phyloP scores from a whole-genome alignment of 1,140 invertebrate genomes.

The Sesamia nonagrioides region DNA sequence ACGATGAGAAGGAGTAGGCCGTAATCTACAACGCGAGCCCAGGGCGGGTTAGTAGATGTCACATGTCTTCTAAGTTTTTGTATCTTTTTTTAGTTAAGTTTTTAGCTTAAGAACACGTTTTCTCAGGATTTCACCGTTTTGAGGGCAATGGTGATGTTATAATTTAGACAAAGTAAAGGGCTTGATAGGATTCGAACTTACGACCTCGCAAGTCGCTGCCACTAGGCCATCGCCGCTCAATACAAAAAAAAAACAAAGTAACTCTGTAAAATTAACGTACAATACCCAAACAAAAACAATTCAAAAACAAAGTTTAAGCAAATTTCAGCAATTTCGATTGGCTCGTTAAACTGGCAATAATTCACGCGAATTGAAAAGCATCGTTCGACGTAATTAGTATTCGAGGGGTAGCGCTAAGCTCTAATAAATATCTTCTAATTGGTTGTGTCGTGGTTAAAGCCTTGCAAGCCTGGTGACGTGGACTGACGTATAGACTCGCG shows the following conservation, averaged over 20 bases:
- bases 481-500: constrained; percentile 38
- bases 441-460: constrained; percentile 57
- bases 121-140: no score
- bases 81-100: no score
- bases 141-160: no score
- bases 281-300: not conserved
- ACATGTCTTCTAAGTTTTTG: no score
- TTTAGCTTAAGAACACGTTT: no score
- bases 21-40: no score
- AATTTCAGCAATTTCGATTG: not conserved
- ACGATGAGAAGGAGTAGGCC: no score
- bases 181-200: no score
- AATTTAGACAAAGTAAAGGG: no score
- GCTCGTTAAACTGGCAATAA: constrained; percentile 19
- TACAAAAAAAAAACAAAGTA: not conserved
- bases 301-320: not conserved
- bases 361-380: constrained; percentile 8
- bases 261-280: not conserved
- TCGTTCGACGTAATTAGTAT: constrained; percentile 36
- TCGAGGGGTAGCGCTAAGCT: constrained; percentile 38
- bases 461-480: constrained; percentile 38
- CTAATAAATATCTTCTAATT: constrained; percentile 65
- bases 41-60: no score
- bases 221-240: no score
- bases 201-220: no score